Evolutionary conservation across 2,797 vertebrate species (phyloP), one percentile per base, ranked within the genome.

Genomic region (Ceryle rudis): DNA sequence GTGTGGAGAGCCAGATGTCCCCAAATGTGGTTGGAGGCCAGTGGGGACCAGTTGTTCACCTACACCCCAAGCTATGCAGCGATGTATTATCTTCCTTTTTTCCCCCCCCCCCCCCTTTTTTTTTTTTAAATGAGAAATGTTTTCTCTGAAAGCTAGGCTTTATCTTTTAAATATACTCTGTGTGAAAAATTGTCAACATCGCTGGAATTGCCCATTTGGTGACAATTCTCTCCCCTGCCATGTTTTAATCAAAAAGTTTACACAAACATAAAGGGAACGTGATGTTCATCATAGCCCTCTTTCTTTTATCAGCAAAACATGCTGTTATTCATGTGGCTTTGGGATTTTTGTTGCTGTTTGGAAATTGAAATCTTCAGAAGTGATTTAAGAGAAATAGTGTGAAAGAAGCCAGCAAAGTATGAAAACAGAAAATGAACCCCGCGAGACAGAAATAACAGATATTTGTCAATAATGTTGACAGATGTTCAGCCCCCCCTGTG

Each of bases 181-280:
- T 42, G 44, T 61, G 72, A 78, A 95, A 94, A 90, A 65, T 26
- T 28, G 39, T 51, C 49, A 85, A 3, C 33, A 82, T 47, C 42
- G 12, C 35, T 54, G 44, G 46, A 49, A 84, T 62, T 64, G 39
- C 41, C 49, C 67, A 5, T 74, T 93, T 89, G 64, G 86, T 82
- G 71, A 54, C 66, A 93, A 47, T 90, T 87, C 29, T 90, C 57
- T 86, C 33, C 54, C 64, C 49, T 90, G 42, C 23, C 37, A 71
- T 58, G 39, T 90, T 95, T 94, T 90, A 94, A 96, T 85, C 83
- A 82, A 91, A 64, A 93, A 84, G 52, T 80, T 92, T 95, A 90
- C 55, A 67, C 51, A 95, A 64, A 72, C 51, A 72, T 31, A 84
- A 66, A 55, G 29, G n/a, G 21, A 86, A 71, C 26, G n/a, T 62